phyloP scores from a whole-genome alignment of 2,888 invertebrate species.

The Coelinius sp. region DNA sequence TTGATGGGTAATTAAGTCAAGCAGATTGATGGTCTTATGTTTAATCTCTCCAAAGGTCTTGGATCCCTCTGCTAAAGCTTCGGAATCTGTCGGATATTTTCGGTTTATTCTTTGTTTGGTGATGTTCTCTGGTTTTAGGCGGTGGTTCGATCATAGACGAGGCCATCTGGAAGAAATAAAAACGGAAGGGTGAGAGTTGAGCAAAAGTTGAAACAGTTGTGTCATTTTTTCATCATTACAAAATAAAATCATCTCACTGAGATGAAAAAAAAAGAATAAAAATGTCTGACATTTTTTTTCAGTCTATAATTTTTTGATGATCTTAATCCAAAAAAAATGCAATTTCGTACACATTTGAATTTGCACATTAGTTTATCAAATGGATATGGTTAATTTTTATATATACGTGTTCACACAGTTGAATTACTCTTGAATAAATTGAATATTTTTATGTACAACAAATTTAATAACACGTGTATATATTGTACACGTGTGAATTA shows the following conservation, averaged over 20 bases:
- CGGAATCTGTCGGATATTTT: not conserved
- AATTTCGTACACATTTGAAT: not conserved
- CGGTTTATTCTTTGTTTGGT: not conserved
- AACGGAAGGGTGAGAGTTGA: constrained; percentile 36
- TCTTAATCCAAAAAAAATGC: too few species aligned
- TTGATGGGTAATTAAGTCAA: not conserved
- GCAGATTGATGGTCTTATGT: constrained; percentile 1
- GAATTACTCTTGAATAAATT: too few species aligned
- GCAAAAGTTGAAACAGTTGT: constrained; percentile 9
- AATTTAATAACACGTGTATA: too few species aligned
- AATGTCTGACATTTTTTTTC: not conserved
- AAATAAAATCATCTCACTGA: constrained; percentile 40
- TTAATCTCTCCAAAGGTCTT: not conserved
- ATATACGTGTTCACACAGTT: too few species aligned
- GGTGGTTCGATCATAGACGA: constrained; percentile 57
- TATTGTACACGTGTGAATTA: too few species aligned
- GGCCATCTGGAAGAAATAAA: constrained; percentile 61
- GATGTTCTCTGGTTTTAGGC: constrained; percentile 50
- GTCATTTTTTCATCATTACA: constrained; percentile 46
- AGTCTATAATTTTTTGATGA: not conserved
- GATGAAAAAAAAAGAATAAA: constrained; percentile 4
- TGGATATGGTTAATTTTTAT: not conserved
- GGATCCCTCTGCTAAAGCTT: not conserved
- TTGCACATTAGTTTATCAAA: not conserved
- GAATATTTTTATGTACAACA: too few species aligned